Base-by-base conservation (phyloP, 2,888 invertebrate genomes). In the Xestia sexstrigata region DNA sequence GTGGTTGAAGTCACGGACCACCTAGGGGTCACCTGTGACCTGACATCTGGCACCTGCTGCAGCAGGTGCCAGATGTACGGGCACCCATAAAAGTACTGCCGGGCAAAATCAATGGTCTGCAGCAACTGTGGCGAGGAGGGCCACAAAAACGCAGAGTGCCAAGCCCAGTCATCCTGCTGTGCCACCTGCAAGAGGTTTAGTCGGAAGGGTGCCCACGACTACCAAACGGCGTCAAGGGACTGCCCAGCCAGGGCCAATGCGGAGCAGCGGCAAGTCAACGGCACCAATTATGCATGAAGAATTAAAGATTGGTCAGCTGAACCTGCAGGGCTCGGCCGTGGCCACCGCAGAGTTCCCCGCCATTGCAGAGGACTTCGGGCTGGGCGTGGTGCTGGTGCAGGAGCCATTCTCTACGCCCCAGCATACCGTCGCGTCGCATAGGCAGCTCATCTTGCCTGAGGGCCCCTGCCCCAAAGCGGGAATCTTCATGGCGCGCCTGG, bases 341-440 rank as follows among this genome's bases (percentile, higher is more conserved):
- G 89, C 89, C 9, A 89, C 88, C 0, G 55, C 13, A n/a, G 89
- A 89, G 63, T 62, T 88, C 1, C 84, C 79, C 2, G 70, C 42
- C 0, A 17, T 89, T 0, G 87, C 87, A 0, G 17, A 39, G 17
- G 79, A 76, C 11, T 39, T 70, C 13, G 77, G 77, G 3, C 79
- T 89, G 45, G 88, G 88, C 35, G n/a, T 89, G 20, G 79, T 88
- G 11, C 86, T 90, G 0, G 83, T 88, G 0, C 89, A 89, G 69
- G 89, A 90, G 69, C 88, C 87, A 30, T 86, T 88, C 30, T 20
- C 63, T 15, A 15, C 30, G 9, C 3, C n/a, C 42, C 39, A n/a
- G 17, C n/a, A 4, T 0, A 39, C 39, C 0, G 6, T 7, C 1
- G 42, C n/a, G 2, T 15, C 42, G 6, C 65, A 42, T 26, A 2